These are phyloP conservation scores for Akabosia matsudoensis DNA, from an alignment of 1,140 invertebrate genomes.

Conservation along the genomic window DNA sequence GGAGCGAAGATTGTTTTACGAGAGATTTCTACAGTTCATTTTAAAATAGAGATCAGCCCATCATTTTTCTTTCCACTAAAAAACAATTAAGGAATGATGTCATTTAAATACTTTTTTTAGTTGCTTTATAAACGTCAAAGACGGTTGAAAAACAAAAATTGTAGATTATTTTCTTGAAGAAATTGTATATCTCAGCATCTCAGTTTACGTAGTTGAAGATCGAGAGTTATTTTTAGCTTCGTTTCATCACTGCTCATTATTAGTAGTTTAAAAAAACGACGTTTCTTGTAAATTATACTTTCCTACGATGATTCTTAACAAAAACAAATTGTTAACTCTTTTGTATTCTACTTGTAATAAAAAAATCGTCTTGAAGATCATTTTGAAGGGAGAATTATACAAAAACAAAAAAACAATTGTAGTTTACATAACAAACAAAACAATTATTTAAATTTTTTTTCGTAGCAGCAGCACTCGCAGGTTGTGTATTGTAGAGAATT, in stretches of 20 bases:
- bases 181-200: conserved; percentile 25
- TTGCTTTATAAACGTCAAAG: not conserved
- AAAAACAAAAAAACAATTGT: conserved; percentile 8
- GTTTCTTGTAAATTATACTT: not conserved
- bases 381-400: not conserved
- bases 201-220: not conserved
- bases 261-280: not conserved
- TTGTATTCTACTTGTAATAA: not conserved
- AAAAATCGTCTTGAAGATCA: conserved; percentile 15
- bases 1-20: conserved; percentile 9
- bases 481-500: conserved; percentile 12
- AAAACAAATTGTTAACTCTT: not conserved
- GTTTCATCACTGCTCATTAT: conserved; percentile 11
- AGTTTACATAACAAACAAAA: too few species aligned
- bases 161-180: not conserved
- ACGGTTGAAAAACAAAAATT: conserved; percentile 6
- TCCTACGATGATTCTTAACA: not conserved
- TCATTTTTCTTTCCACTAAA: not conserved
- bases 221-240: conserved; percentile 24
- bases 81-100: conserved; percentile 14
- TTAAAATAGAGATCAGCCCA: conserved; percentile 3
- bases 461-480: conserved; percentile 21
- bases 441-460: too few species aligned
- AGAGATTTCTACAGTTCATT: too few species aligned
- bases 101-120: not conserved